A percentile compares a stretch with the other conserved stretches of the same genome.
These are phyloP conservation scores for Pseudopodoces humilis DNA, from an alignment of 2,113 vertebrate species.

Conservation along the genomic window DNA sequence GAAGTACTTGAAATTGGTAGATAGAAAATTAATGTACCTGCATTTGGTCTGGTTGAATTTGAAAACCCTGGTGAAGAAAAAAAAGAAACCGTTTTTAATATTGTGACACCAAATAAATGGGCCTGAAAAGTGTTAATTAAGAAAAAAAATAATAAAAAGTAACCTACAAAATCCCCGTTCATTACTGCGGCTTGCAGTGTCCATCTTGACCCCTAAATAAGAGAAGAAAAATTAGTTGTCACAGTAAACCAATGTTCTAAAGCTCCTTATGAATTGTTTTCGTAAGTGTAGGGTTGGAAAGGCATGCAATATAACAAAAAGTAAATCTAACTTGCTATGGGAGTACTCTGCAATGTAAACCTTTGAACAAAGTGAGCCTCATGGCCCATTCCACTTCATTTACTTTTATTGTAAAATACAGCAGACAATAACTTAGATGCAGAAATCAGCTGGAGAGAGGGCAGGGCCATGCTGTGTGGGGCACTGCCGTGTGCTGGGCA, in stretches of 20 bases:
- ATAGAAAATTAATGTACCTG: conserved; percentile 75
- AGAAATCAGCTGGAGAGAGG: not conserved
- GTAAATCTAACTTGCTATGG: not conserved
- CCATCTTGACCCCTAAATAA: conserved; percentile 90
- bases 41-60: conserved; percentile 95
- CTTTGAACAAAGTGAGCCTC: not conserved
- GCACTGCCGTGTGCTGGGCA: rapidly evolving
- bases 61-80: conserved; percentile 77
- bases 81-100: not conserved
- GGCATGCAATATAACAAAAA: not conserved
- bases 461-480: not conserved
- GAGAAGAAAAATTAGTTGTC: not conserved
- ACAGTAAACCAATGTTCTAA: not conserved
- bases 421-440: not conserved
- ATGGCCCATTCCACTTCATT: not conserved
- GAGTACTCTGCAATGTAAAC: not conserved
- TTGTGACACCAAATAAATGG: not conserved
- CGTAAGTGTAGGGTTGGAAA: not conserved
- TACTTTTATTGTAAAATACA: not conserved
- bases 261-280: not conserved
- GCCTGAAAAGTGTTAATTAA: not conserved
- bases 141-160: not conserved
- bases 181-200: conserved; percentile 92
- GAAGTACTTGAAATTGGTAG: not conserved
- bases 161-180: conserved; percentile 89